phyloP scores from a whole-genome alignment of 2,888 invertebrate species.

The Ophion obscuratus region DNA sequence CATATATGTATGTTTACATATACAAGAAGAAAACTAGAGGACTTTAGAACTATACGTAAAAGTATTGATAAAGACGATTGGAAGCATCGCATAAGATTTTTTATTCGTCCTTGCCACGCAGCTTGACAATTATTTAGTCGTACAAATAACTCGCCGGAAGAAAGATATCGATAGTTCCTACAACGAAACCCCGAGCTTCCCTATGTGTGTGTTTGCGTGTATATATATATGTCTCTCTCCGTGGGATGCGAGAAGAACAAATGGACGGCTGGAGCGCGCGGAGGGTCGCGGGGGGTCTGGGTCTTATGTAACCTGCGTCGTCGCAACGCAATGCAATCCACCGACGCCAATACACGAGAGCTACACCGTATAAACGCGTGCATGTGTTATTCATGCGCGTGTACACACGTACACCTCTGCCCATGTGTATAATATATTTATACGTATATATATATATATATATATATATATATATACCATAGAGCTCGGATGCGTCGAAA shows the following conservation, averaged over 20 bases:
- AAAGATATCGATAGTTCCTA: slow-evolving; percentile 23
- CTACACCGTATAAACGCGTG: slow-evolving; percentile 9
- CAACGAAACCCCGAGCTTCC: slow-evolving; percentile 25
- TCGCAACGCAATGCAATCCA: slow-evolving; percentile 59
- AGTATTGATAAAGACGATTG: not conserved
- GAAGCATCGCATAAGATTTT: not conserved
- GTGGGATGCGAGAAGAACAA: not conserved
- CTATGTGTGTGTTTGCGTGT: not conserved
- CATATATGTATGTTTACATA: no score
- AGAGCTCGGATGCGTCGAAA: slow-evolving; percentile 57
- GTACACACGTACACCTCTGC: not conserved
- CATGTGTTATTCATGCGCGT: slow-evolving; percentile 12
- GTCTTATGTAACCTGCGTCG: slow-evolving; percentile 60
- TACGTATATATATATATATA: slow-evolving; percentile 1
- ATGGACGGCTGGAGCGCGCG: not conserved
- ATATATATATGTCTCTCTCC: not conserved
- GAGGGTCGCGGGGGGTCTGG: no score
- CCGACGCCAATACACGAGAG: slow-evolving; percentile 43
- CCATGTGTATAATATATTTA: slow-evolving; percentile 1
- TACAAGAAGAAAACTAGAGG: not conserved
- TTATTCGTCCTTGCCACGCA: not conserved
- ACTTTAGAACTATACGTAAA: not conserved
- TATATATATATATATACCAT: not conserved
- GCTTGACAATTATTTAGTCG: not conserved
- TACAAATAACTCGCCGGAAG: not conserved